These are phyloP conservation scores for Colaptes auratus DNA, from an alignment of 2,113 vertebrate genomes.

Conservation along the genomic window DNA sequence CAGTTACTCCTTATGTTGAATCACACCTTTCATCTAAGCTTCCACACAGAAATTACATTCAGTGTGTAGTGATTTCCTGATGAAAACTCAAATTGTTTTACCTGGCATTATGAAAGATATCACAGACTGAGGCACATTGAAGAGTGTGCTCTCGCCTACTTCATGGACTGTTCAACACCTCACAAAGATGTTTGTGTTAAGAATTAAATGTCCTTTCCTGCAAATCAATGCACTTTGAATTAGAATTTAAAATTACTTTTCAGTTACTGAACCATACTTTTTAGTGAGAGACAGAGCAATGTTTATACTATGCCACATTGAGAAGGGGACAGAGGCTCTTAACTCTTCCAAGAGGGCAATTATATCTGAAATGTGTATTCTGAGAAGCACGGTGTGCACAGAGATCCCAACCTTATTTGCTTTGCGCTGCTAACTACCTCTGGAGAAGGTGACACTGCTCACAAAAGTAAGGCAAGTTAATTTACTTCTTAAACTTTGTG, in stretches of 20 bases:
- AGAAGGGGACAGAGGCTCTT: conserved; percentile 17
- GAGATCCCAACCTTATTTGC: not conserved
- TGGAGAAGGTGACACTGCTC: not conserved
- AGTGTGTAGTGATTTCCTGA: not conserved
- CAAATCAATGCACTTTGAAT: conserved; percentile 53
- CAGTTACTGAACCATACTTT: not conserved
- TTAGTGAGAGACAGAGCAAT: not conserved
- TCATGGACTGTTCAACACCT: not conserved
- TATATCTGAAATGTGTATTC: not conserved
- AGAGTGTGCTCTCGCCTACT: not conserved
- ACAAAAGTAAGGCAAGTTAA: not conserved
- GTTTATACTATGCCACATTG: not conserved
- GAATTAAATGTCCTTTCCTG: conserved; percentile 37
- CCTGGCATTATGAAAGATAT: not conserved
- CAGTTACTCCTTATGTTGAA: not conserved
- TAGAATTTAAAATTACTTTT: conserved; percentile 45
- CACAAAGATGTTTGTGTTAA: conserved; percentile 29
- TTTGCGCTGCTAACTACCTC: not conserved
- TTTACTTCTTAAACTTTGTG: not conserved
- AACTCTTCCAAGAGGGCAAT: conserved; percentile 32
- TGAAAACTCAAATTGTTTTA: not conserved
- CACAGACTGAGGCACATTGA: not conserved
- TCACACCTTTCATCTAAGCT: not conserved
- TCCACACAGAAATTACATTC: not conserved
- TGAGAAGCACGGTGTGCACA: not conserved